Conservation (phyloP, 1,140 invertebrate genomes). For the Drosophila saltans region DNA sequence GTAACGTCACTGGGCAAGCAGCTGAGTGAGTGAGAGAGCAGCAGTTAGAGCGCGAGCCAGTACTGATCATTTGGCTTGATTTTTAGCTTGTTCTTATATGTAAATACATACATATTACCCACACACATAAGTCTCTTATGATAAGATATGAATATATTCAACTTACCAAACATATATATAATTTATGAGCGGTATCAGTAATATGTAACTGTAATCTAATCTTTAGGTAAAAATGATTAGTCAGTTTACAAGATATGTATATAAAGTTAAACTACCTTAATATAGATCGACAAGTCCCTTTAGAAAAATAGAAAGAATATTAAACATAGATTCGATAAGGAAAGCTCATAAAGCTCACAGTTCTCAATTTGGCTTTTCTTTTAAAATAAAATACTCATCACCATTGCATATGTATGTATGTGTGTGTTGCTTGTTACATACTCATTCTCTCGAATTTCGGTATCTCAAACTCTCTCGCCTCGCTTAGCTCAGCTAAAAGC, state of each 20-base stretch:
- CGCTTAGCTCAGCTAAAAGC: neutral
- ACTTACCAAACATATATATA: no score
- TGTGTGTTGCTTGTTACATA: neutral
- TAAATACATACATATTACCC: neutral
- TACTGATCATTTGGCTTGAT: constrained; percentile 15
- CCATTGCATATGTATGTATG: neutral
- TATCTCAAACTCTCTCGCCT: constrained; percentile 9
- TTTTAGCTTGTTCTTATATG: neutral
- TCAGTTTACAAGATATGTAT: no score
- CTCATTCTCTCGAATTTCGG: neutral
- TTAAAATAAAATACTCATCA: neutral
- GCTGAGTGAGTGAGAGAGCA: constrained; percentile 5
- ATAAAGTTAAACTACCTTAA: no score
- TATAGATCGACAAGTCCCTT: no score
- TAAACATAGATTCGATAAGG: neutral
- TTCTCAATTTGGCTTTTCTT: neutral
- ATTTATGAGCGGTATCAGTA: no score
- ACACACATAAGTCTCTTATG: no score
- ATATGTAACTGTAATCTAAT: no score
- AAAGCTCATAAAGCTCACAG: no score
- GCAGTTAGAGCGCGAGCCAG: constrained; percentile 21
- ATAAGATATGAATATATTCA: no score
- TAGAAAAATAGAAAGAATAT: no score
- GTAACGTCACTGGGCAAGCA: neutral
- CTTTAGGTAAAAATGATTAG: no score